phyloP scores from a whole-genome alignment of 2,113 vertebrate genomes.

The Thalassoma bifasciatum region DNA sequence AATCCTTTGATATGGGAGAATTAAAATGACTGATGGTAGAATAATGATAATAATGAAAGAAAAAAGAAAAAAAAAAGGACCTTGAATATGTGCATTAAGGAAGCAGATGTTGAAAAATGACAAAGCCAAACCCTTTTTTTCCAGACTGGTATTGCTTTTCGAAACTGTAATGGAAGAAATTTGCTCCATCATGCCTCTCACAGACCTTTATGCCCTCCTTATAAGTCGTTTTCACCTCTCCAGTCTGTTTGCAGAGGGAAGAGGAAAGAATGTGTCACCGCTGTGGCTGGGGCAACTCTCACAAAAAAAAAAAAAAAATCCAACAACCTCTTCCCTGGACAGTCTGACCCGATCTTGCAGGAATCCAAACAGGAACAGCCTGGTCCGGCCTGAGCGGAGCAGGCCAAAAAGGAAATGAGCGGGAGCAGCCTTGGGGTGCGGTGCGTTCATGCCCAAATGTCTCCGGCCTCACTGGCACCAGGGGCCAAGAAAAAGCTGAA shows the following conservation, averaged over 20 bases:
- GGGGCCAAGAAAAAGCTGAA: constrained; percentile 2
- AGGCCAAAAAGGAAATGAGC: constrained; percentile 68
- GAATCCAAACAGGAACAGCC: constrained; percentile 72
- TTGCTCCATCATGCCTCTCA: constrained; percentile 6
- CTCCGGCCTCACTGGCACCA: constrained; percentile 27
- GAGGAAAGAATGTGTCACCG: constrained; percentile 60
- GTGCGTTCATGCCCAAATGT: constrained; percentile 31
- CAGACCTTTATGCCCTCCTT: background rate
- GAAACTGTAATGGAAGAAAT: background rate
- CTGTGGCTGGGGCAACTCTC: constrained; percentile 32
- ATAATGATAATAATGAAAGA: too few species aligned
- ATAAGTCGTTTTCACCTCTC: constrained; percentile 9
- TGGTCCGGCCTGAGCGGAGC: constrained; percentile 23
- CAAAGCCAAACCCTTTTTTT: too few species aligned
- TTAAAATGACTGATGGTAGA: too few species aligned
- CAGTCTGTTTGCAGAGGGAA: constrained; percentile 11
- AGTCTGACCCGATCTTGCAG: constrained; percentile 43
- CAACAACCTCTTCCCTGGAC: constrained; percentile 50
- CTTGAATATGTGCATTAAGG: too few species aligned
- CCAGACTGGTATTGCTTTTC: too few species aligned
- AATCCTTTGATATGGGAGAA: too few species aligned
- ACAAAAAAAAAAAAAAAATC: constrained; percentile 50
- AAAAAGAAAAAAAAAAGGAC: too few species aligned
- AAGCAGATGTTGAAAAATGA: too few species aligned
- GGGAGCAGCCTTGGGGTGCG: constrained; percentile 44